Base-by-base conservation (phyloP, 1,140 invertebrate genomes). In the Hyles euphorbiae region DNA sequence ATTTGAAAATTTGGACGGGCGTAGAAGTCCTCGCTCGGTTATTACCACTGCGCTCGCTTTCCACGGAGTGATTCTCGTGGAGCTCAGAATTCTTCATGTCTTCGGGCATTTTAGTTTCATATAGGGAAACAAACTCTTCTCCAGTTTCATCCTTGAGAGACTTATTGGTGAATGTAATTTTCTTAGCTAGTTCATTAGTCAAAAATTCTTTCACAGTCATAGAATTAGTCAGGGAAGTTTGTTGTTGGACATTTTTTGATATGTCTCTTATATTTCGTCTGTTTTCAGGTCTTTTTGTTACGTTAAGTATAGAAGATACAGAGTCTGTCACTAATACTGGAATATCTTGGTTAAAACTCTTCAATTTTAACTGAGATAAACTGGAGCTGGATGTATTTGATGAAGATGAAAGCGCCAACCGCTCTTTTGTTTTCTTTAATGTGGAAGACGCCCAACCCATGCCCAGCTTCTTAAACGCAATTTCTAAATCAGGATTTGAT, bases 361-460 rank as follows among this genome's bases (percentile, higher is more conserved):
- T 85, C 45, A 77, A 63, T 74, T 83, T 81, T 56, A 77, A 75
- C 54, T 87, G 71, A 4, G 78, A 66, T 61, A 76, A 56, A 70
- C 86, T 89, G 5, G 86, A 78, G 63, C 88, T 89, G 7, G 88
- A 88, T 0, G 92, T 92, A 40, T 91, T 93, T 0, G 92, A 93
- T 3, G 91, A 91, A 6, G 93, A 84, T 9, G 91, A 91, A 11
- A 93, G 72, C 36, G 92, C 92, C 58, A 92, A 88, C 2, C 92
- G 89, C 69, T 93, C 91, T 34, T 92, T 90, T 6, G 92, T 94
- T 79, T 93, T 94, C 60, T 92, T 92, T 36, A 94, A 78, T 2
- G 92, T 93, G 2, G 92, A 90, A 2, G 92, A 90, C 4, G 92
- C 92, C 93, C 93, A 94, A 3, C 89, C 90, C 75, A 93, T 90